Percentiles rank a stretch among this genome's conserved stretches.
These are phyloP conservation scores for Callimorpha dominula DNA, from an alignment of 2,888 invertebrate genomes.

Conservation along the genomic window DNA sequence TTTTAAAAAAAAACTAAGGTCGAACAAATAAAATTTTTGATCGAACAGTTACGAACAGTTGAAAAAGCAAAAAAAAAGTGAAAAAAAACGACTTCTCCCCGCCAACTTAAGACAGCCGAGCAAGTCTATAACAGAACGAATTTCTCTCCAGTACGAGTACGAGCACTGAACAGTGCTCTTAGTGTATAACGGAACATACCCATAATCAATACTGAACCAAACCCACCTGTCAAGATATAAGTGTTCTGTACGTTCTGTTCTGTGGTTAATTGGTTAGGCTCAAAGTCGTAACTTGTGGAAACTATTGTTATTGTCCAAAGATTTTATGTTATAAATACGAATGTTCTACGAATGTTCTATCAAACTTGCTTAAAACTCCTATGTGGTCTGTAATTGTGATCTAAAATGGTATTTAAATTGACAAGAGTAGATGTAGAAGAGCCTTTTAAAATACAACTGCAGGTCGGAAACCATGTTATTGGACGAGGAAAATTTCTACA, in stretches of 20 bases:
- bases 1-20: too few relatives aligned
- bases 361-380: too few relatives aligned
- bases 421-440: conserved; percentile 66
- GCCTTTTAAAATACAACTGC: conserved; percentile 66
- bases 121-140: too few relatives aligned
- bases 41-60: too few relatives aligned
- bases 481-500: conserved; percentile 75
- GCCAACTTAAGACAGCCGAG: too few relatives aligned
- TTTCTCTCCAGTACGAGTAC: too few relatives aligned
- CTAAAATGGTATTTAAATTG: conserved; percentile 73
- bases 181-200: too few relatives aligned
- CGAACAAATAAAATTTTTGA: too few relatives aligned
- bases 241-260: too few relatives aligned
- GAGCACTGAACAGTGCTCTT: too few relatives aligned
- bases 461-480: conserved; percentile 67
- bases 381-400: neutral
- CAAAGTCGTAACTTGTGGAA: conserved; percentile 3
- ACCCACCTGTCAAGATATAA: neutral
- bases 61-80: too few relatives aligned
- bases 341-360: neutral
- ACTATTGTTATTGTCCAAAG: neutral
- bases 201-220: neutral
- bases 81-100: too few relatives aligned
- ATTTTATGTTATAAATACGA: neutral
- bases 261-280: neutral